A percentile compares a stretch with the other conserved stretches of the same genome.
Conservation (phyloP, 2,113 vertebrate species). For the Syrmaticus mikado region DNA sequence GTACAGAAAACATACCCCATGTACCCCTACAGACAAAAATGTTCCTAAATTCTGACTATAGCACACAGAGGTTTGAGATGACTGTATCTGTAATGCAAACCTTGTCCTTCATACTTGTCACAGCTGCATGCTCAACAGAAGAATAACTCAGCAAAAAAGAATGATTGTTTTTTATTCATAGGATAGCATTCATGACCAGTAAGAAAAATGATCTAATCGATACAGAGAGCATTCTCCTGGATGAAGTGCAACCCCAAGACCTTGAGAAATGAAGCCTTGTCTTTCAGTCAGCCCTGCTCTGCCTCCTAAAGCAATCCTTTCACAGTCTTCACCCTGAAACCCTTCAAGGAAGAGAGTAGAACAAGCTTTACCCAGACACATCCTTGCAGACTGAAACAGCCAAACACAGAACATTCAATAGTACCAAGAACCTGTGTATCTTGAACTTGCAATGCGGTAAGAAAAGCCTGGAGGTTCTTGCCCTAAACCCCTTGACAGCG, state of each 20-base stretch:
- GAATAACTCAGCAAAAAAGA: background rate
- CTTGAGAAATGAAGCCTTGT: background rate
- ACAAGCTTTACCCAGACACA: background rate
- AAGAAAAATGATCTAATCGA: background rate
- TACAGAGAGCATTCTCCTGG: background rate
- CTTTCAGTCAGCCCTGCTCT: background rate
- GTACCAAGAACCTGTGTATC: background rate
- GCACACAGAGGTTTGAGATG: background rate
- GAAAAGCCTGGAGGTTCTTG: background rate
- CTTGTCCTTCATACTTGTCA: background rate
- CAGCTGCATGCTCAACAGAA: fast-evolving
- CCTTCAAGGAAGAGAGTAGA: background rate
- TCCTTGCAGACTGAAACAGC: background rate
- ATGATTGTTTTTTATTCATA: background rate
- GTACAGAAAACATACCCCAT: background rate
- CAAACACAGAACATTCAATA: background rate
- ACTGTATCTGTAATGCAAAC: background rate
- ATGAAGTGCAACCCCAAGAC: background rate
- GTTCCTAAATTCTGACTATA: background rate
- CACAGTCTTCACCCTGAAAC: background rate
- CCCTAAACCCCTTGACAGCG: background rate
- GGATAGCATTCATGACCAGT: background rate
- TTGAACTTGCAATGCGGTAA: background rate
- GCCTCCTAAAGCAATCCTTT: background rate
- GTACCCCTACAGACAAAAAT: background rate